Base-by-base conservation (phyloP, 2,888 invertebrate species). In the Charanyca ferruginea region DNA sequence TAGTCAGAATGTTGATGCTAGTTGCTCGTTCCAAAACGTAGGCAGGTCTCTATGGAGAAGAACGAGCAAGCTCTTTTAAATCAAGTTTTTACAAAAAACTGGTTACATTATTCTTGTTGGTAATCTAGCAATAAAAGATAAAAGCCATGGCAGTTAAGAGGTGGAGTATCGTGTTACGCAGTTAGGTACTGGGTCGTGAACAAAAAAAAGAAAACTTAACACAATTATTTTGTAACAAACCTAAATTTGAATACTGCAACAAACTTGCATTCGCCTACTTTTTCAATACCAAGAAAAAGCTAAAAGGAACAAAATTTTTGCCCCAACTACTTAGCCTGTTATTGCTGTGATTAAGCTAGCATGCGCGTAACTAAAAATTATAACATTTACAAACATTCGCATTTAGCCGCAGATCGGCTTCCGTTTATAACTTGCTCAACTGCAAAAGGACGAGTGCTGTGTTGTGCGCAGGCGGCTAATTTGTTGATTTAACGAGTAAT, bases 401-500 rank as follows among this genome's bases (percentile, higher is more conserved):
- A 60, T 73, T 77, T 77, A 79, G 79, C 61, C 32, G 25, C 59
- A 54, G 66, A 67, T 79, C 73, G 73, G 80, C 70, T 79, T 76
- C 78, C 80, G 81, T 81, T 84, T 68, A 80, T 80, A 76, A 70
- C 72, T 67, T 66, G 48, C 61, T 16, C 62, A 63, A 80, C 75
- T 77, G 78, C 89, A 92, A 93, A 91, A 92, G 87, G 92, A 91
- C 91, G 88, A 87, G 85, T 87, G 79, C 62, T 79, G 66, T 88
- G 87, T 86, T 88, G 77, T 87, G 87, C 73, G 22, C 86, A n/a
- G n/a, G 86, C 86, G 82, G 86, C 86, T 87, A 90, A 93, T 93
- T 92, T 92, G 94, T 93, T 92, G 88, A 91, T 90, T 89, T 90
- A 89, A 87, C 87, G 85, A 84, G 89, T 91, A 91, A 94, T 94